Evolutionary conservation across 2,113 vertebrate genomes (phyloP), one percentile per base, ranked within the genome.

Genomic region (Sprattus sprattus): DNA sequence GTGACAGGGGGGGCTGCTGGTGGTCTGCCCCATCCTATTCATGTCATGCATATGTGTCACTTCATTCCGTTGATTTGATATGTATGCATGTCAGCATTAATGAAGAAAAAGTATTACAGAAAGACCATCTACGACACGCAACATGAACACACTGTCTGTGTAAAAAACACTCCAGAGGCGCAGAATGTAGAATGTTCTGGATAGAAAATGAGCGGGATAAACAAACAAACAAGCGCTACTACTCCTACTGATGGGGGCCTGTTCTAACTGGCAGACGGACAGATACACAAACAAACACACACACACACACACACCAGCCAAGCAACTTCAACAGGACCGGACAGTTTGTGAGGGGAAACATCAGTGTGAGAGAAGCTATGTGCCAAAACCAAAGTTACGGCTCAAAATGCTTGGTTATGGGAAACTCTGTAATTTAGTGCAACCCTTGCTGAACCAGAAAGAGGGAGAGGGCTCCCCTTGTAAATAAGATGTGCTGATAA

Each of bases 221-320:
- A 16, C 11, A 11, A 78, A 75, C 89, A 80, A 91, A 87, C 90
- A 32, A 90, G 67, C 85, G 86, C 82, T 50, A 44, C 25, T 75
- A 32, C 10, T 75, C 25, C 67, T 3, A 39, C 25, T 39, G 28
- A 75, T 11, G 25, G 25, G 39, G 1, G 7, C 28, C 64, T 67
- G 64, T 75, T 8, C 28, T 75, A 28, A 89, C 88, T 91, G 90
- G 92, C 87, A 83, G 7, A 39, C 81, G 80, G 84, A 57, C 52
- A 18, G 15, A 60, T 20, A 71, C 64, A 32, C 64, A 32, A 25
- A 71, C 64, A 71, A 7, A 32, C 64, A 71, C 64, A 32, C 64
- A 71, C 64, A 71, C 64, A 28, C 64, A 71, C 64, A 71, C 64
- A 71, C 64, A 28, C 64, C 10, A 71, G 32, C 71, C 28, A 32